A percentile compares a stretch with the other conserved stretches of the same genome.
These are phyloP conservation scores for Euplagia quadripunctaria DNA, from an alignment of 2,888 invertebrate species.

Conservation along the genomic window DNA sequence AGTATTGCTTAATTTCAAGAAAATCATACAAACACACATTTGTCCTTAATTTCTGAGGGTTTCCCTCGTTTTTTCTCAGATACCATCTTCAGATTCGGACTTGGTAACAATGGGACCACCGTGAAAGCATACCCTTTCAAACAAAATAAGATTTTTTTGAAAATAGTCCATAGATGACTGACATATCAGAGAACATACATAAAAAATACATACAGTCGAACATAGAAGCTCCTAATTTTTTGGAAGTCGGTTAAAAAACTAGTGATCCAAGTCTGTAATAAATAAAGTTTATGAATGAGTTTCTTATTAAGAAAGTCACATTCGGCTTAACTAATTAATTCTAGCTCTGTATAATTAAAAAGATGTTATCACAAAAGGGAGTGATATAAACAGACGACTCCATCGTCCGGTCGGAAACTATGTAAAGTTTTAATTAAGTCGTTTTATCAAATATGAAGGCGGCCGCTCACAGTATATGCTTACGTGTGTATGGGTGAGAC, in stretches of 20 bases:
- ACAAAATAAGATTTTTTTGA: too few relatives aligned
- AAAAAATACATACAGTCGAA: too few relatives aligned
- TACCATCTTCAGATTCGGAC: too few relatives aligned
- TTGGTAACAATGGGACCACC: too few relatives aligned
- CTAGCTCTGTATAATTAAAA: slow-evolving; percentile 54
- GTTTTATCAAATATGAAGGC: slow-evolving; percentile 72
- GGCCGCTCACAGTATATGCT: slow-evolving; percentile 52
- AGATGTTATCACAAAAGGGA: slow-evolving; percentile 54
- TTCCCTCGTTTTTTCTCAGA: too few relatives aligned
- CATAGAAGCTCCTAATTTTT: too few relatives aligned
- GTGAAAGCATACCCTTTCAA: too few relatives aligned
- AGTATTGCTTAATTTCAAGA: too few relatives aligned
- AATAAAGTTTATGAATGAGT: slow-evolving; percentile 26
- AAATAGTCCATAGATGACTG: too few relatives aligned
- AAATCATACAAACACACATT: too few relatives aligned
- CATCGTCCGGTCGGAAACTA: slow-evolving; percentile 63
- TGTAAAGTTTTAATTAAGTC: slow-evolving; percentile 79
- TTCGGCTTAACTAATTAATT: slow-evolving; percentile 44
- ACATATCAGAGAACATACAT: too few relatives aligned
- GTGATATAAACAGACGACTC: slow-evolving; percentile 49
- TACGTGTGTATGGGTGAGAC: slow-evolving; percentile 50
- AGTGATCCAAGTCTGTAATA: slow-evolving; percentile 23
- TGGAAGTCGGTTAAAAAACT: slow-evolving; percentile 9
- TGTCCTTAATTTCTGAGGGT: too few relatives aligned
- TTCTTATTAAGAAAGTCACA: slow-evolving; percentile 35